Conservation (phyloP, 2,797 vertebrate genomes). For the Sparidentex hasta region DNA sequence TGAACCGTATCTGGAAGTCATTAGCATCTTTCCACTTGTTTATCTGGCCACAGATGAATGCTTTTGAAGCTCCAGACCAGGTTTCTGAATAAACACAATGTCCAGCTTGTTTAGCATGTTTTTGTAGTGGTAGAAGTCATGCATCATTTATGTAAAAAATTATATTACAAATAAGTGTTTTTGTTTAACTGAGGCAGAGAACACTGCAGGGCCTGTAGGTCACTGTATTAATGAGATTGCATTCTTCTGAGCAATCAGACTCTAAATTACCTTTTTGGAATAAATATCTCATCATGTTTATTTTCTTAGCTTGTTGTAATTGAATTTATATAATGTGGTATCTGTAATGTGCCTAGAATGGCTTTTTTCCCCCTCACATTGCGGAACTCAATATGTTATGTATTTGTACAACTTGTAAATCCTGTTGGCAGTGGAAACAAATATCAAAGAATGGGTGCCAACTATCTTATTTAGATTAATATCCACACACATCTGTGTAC, state of each 20-base stretch:
- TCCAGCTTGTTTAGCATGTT: constrained; percentile 41
- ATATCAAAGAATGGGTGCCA: neutral
- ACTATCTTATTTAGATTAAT: too few relatives aligned
- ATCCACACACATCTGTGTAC: too few relatives aligned
- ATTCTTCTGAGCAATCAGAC: constrained; percentile 8
- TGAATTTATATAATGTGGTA: constrained; percentile 4
- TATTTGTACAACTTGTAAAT: neutral
- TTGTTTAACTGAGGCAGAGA: constrained; percentile 23
- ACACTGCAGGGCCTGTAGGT: constrained; percentile 30
- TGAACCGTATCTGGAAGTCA: constrained; percentile 70
- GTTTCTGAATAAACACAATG: constrained; percentile 62
- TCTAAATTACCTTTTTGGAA: neutral
- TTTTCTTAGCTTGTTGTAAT: neutral
- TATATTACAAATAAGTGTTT: constrained; percentile 4
- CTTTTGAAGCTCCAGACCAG: constrained; percentile 42
- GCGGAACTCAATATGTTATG: neutral
- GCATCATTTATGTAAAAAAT: constrained; percentile 49
- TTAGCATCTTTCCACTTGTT: constrained; percentile 79
- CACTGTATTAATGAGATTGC: constrained; percentile 10
- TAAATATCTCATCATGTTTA: constrained; percentile 1
- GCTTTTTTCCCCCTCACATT: neutral
- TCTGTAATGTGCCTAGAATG: neutral
- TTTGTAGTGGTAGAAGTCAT: constrained; percentile 35
- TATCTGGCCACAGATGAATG: constrained; percentile 70
- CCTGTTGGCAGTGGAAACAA: neutral